A percentile compares a stretch with the other conserved stretches of the same genome.
phyloP scores from a whole-genome alignment of 1,140 invertebrate genomes.

The Octopus bimaculoides region DNA sequence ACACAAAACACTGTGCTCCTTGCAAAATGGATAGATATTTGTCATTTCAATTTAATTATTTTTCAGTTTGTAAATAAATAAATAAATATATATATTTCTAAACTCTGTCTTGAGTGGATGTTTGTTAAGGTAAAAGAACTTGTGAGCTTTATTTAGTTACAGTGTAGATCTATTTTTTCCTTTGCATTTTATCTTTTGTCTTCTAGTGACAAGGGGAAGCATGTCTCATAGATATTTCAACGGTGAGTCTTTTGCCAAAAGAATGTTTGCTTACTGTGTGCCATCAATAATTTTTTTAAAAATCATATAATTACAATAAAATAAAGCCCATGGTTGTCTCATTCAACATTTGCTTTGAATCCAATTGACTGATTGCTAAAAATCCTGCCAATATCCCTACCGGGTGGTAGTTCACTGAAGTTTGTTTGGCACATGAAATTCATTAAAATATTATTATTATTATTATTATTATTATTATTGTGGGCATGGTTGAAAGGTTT shows the following conservation, averaged over 20 bases:
- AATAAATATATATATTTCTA: background rate
- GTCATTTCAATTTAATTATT: background rate
- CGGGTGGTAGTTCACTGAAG: too few species aligned
- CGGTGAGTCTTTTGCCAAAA: background rate
- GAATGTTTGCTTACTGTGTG: background rate
- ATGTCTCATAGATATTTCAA: background rate
- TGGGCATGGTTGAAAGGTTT: too few species aligned
- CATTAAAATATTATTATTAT: too few species aligned
- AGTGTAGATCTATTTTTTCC: background rate
- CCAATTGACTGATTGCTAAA: too few species aligned
- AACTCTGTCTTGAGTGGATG: background rate
- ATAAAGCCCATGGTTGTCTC: too few species aligned
- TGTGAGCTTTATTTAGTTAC: background rate
- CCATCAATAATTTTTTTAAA: too few species aligned
- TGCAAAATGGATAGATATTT: background rate
- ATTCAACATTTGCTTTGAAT: too few species aligned
- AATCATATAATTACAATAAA: too few species aligned
- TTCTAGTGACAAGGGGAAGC: conserved; percentile 2
- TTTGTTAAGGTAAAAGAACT: background rate
- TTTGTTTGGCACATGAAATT: too few species aligned
- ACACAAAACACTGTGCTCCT: background rate
- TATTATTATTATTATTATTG: too few species aligned
- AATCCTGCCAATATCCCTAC: too few species aligned
- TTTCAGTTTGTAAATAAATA: background rate
- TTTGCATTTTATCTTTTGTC: background rate